phyloP scores from a whole-genome alignment of 2,797 vertebrate species.

The Monodelphis domestica region DNA sequence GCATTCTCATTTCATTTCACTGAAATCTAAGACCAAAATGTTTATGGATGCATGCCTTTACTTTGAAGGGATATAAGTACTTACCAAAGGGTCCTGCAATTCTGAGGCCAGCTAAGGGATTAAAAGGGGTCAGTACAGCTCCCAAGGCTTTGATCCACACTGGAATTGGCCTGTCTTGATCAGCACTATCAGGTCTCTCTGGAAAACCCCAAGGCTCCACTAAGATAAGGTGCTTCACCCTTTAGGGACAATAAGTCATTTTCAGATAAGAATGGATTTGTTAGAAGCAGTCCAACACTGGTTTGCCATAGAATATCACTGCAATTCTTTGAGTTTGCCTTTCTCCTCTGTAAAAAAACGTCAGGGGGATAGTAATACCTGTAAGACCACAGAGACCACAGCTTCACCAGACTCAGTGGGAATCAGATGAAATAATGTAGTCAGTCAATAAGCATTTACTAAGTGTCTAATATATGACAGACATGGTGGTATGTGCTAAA shows the following conservation, averaged over 20 bases:
- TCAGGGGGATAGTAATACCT: background rate
- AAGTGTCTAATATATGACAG: background rate
- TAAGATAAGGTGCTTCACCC: slow-evolving; percentile 93
- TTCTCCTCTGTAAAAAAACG: background rate
- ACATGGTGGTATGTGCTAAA: background rate
- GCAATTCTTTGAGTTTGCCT: background rate
- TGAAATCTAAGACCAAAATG: background rate
- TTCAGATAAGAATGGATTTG: background rate
- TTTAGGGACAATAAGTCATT: slow-evolving; percentile 80
- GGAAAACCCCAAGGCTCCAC: slow-evolving; percentile 99
- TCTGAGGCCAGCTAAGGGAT: slow-evolving; percentile 94
- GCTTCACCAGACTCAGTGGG: background rate
- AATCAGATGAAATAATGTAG: background rate
- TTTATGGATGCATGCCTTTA: background rate
- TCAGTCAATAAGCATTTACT: background rate
- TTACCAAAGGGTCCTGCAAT: slow-evolving; percentile 96
- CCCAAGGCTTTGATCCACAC: slow-evolving; percentile 97
- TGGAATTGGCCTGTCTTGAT: slow-evolving; percentile 91
- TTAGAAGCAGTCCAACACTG: background rate
- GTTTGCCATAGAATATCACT: background rate
- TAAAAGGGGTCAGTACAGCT: slow-evolving; percentile 93
- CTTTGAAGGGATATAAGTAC: slow-evolving; percentile 57
- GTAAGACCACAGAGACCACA: background rate
- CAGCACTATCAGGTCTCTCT: slow-evolving; percentile 88
- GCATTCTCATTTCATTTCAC: background rate